Evolutionary conservation across 1,140 invertebrate species (phyloP).

Genomic region (Periplaneta americana): DNA sequence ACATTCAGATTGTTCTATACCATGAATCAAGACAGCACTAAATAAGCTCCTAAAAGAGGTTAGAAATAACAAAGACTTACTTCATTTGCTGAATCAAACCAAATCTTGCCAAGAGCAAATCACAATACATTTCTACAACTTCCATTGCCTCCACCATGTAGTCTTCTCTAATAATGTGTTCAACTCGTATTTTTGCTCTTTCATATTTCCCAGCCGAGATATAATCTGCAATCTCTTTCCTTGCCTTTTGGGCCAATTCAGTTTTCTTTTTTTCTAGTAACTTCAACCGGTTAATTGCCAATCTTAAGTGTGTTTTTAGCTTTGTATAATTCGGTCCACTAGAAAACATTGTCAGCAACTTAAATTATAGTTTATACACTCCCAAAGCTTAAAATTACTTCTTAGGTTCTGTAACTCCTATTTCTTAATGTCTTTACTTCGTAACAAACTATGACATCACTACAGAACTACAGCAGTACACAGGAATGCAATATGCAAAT

Average conservation of each 20-base stretch:
- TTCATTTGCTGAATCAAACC: conserved; percentile 97
- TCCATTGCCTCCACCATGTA: conserved; percentile 99
- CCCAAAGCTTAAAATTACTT: no score
- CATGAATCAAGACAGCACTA: no score
- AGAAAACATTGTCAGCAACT: conserved; percentile 67
- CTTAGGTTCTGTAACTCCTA: neutral
- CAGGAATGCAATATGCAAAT: neutral
- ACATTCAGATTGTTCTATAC: no score
- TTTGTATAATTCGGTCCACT: conserved; percentile 88
- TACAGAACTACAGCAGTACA: neutral
- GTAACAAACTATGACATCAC: neutral
- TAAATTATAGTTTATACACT: neutral
- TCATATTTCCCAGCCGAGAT: conserved; percentile 86
- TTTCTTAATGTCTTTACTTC: no score
- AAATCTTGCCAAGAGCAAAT: conserved; percentile 93
- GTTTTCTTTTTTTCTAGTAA: conserved; percentile 97
- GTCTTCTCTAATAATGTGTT: conserved; percentile 98
- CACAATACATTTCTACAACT: conserved; percentile 98
- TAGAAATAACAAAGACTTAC: conserved; percentile 39
- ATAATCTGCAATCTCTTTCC: conserved; percentile 97
- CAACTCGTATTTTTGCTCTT: conserved; percentile 92
- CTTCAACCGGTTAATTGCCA: conserved; percentile 91
- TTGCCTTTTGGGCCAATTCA: conserved; percentile 89
- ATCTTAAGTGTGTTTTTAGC: conserved; percentile 91
- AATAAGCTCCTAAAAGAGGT: no score